Percentiles rank a stretch among this genome's conserved stretches.
phyloP scores from a whole-genome alignment of 2,888 invertebrate species.

The Drosophila pegasa region DNA sequence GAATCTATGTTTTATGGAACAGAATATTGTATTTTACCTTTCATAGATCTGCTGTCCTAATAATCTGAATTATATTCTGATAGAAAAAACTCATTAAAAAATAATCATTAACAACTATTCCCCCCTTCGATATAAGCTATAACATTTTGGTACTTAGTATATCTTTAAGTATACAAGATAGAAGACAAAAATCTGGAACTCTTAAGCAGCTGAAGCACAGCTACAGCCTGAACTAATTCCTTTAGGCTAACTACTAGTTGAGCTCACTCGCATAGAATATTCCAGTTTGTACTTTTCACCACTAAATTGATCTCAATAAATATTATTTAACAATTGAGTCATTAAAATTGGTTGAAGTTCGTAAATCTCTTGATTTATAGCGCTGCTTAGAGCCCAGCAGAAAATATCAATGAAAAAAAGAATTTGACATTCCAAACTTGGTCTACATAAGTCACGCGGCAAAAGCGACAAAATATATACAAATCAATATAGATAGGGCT shows the following conservation, averaged over 20 bases:
- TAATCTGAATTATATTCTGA: too few relatives aligned
- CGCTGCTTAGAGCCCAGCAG: background rate
- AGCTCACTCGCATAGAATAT: background rate
- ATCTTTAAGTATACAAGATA: too few relatives aligned
- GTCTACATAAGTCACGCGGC: background rate
- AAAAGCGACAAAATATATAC: background rate
- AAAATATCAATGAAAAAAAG: background rate
- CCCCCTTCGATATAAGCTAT: too few relatives aligned
- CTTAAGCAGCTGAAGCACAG: too few relatives aligned
- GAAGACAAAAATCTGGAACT: too few relatives aligned
- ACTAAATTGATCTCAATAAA: background rate
- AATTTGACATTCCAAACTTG: background rate
- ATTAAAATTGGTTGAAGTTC: background rate
- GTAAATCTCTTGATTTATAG: conserved; percentile 5
- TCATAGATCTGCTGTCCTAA: too few relatives aligned
- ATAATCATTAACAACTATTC: too few relatives aligned
- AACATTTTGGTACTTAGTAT: too few relatives aligned
- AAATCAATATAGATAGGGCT: background rate
- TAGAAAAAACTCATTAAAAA: too few relatives aligned
- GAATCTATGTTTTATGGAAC: too few relatives aligned
- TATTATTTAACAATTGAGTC: background rate
- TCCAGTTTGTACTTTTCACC: background rate
- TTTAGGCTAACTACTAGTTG: background rate
- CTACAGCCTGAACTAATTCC: too few relatives aligned
- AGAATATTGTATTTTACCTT: too few relatives aligned